Base-by-base conservation (phyloP, 2,888 invertebrate genomes). In the Lasioglossum leucozonium region DNA sequence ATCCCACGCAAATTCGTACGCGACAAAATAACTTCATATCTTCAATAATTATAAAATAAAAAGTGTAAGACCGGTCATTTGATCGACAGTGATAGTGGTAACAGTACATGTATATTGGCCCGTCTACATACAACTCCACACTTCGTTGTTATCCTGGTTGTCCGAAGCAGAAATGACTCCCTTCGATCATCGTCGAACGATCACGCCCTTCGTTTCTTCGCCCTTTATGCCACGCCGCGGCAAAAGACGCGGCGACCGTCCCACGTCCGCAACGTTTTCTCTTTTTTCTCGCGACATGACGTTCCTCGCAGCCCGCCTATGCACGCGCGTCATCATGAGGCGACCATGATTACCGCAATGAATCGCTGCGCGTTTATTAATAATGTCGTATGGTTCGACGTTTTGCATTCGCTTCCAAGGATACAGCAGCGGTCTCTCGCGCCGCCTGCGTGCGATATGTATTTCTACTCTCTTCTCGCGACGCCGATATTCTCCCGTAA, bases 301-400 rank as follows among this genome's bases (percentile, higher is more conserved):
- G 62, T 30, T 55, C 22, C 67, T 34, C 37, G 67, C 67, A 11
- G 37, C 67, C 65, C 58, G 26, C 47, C 74, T 65, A 77, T 42
- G 75, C 55, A 82, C 82, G 82, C 76, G 81, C 87, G 86, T 85
- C 85, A 81, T 71, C 85, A 77, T 82, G 71, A 84, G 81, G 81
- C 81, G 87, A 88, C 83, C 91, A 90, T 90, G 91, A 88, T 91
- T 89, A 89, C 90, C 90, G 92, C 92, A 92, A 94, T 92, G 92
- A 92, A 91, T 90, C 91, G 89, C 88, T 87, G 86, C 91, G 92
- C 90, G 91, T 93, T 93, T 93, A 93, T 94, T 94, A 94, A 94
- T 94, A 93, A 94, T 94, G 92, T 91, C 90, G 86, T 88, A 89
- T 89, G 91, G 89, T 91, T 92, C 89, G 91, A 93, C 91, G 92